These are phyloP conservation scores for Phaedon cochleariae DNA, from an alignment of 2,888 invertebrate genomes.

Conservation along the genomic window DNA sequence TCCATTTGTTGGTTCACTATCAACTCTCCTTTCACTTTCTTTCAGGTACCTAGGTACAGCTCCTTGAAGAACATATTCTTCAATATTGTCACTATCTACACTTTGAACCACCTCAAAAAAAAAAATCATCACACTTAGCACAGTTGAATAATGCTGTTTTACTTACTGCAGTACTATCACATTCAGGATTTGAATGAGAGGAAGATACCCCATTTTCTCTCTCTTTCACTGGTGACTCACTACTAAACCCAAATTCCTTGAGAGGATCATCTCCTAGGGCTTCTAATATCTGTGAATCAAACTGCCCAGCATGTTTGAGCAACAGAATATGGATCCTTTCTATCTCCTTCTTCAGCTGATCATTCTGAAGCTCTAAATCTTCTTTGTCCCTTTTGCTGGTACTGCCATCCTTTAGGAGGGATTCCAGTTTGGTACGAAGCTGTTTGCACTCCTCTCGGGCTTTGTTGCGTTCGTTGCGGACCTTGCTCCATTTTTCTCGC, in stretches of 20 bases:
- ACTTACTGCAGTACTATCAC: constrained; percentile 55
- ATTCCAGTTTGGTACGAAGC: constrained; percentile 81
- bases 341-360: constrained; percentile 80
- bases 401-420: constrained; percentile 77
- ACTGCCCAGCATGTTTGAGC: constrained; percentile 75
- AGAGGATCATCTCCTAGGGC: constrained; percentile 63
- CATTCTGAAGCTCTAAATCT: constrained; percentile 79
- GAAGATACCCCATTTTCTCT: constrained; percentile 55
- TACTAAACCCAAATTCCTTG: constrained; percentile 59
- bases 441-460: constrained; percentile 90
- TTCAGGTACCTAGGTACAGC: constrained; percentile 69
- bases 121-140: background rate
- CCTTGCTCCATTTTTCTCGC: constrained; percentile 96
- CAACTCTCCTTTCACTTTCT: constrained; percentile 40
- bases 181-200: constrained; percentile 53
- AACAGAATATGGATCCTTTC: constrained; percentile 77
- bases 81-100: constrained; percentile 58
- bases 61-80: constrained; percentile 72
- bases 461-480: constrained; percentile 91
- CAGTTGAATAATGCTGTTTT: background rate
- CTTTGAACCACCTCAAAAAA: constrained; percentile 41
- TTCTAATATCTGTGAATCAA: constrained; percentile 67
- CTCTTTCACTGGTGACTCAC: constrained; percentile 52
- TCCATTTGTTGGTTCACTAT: constrained; percentile 31
- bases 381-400: constrained; percentile 80